Evolutionary conservation across 1,140 invertebrate genomes (phyloP), one percentile per base, ranked within the genome.

Genomic region (Pseudomyrmex concolor): DNA sequence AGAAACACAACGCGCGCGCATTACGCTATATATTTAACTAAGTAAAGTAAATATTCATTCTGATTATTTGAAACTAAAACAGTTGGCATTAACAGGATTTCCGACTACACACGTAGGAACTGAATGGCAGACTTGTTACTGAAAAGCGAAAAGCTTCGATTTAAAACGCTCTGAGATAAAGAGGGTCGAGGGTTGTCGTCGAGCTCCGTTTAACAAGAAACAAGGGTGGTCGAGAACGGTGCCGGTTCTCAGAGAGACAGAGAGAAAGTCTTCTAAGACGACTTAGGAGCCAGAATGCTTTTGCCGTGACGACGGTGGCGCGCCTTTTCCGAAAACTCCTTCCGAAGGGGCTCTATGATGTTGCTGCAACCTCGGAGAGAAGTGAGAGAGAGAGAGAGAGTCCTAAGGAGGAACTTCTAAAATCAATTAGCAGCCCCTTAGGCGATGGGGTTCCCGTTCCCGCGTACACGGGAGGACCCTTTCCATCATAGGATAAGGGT

Each of bases 381-480:
- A 34, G 34, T 34, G 34, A 34, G 34, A 34, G 34, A 34, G 34
- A 34, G 25, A 34, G 25, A 34, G 34, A 68, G 55, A 74, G 80
- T 82, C 85, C 84, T 71, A 78, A 80, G 85, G 71, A 89, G 88
- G 81, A 90, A 90, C 88, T 90, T 89, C 89, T 88, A 89, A 90
- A 90, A 90, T 90, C 89, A 90, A 90, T 90, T 90, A 90, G 89
- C 88, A 90, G 86, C 89, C 89, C 88, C 89, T 90, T 88, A 88
- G 88, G 88, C 88, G 22, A 84, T 88, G 86, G 89, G 85, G 89
- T 80, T 88, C 84, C 5, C 84, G 82, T 84, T 89, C 76, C 84
- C 84, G 86, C 84, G 87, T 34, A 34, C 73, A 68, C 82, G 81
- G 48, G 59, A 86, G 72, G 84, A 87, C 84, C 81, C 86, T 85